Conservation (phyloP, 37 sponge, comb jelly and placozoan genomes). For the Hormiphora californensis region DNA sequence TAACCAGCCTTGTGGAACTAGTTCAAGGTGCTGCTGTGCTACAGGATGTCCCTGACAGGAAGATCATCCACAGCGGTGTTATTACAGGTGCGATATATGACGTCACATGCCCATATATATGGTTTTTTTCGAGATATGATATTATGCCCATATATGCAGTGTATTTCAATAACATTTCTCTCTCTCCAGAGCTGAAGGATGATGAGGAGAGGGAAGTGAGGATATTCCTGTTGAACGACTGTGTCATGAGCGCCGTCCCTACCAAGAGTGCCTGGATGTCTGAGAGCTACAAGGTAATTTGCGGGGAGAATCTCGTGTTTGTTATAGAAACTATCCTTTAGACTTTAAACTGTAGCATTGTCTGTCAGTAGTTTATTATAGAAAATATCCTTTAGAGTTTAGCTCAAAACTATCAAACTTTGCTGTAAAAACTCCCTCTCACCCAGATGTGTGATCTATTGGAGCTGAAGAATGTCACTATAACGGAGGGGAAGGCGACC, state of each 20-base stretch:
- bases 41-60: slow-evolving; percentile 13
- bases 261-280: slow-evolving; percentile 59
- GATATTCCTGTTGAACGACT: slow-evolving; percentile 92
- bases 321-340: too few species aligned
- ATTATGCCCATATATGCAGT: too few species aligned
- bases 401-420: too few species aligned
- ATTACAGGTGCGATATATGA: not conserved
- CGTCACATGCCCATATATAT: too few species aligned
- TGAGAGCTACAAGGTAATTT: slow-evolving; percentile 26
- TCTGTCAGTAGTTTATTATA: too few species aligned
- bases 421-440: too few species aligned
- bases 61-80: slow-evolving; percentile 34
- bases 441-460: slow-evolving; percentile 22
- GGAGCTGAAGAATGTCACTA: slow-evolving; percentile 33
- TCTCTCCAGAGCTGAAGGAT: too few species aligned
- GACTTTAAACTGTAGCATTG: too few species aligned
- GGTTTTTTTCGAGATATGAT: too few species aligned
- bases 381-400: too few species aligned
- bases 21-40: slow-evolving; percentile 25
- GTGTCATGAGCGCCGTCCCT: slow-evolving; percentile 74
- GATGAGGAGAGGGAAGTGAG: slow-evolving; percentile 60
- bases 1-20: slow-evolving; percentile 6
- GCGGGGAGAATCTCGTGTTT: too few species aligned
- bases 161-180: too few species aligned
- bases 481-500: slow-evolving; percentile 1